Base-by-base conservation (phyloP, 2,113 vertebrate species). In the Syrmaticus mikado region DNA sequence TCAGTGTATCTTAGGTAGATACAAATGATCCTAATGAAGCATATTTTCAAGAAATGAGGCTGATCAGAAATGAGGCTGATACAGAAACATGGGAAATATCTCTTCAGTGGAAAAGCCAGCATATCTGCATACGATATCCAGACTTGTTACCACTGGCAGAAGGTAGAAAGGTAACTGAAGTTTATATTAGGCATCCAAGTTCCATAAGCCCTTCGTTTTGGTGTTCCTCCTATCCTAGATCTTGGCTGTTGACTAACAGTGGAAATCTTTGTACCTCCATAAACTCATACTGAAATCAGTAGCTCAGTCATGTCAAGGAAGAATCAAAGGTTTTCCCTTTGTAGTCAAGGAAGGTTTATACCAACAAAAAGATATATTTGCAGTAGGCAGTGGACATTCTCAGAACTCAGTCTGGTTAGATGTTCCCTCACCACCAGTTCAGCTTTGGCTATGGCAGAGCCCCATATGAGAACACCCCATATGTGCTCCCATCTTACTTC, bases 171-270 rank as follows among this genome's bases (percentile, higher is more conserved):
- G 18, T 48, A 91, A 76, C 16, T 43, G 13, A 52, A 81, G 9
- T 78, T 45, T 24, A 32, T 68, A 13, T 34, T 55, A 19, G 30
- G 12, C 62, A 75, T 61, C 20, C 16, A 3, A 34, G 11, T 74
- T 84, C 22, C 41, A 4, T 8, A 57, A 2, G 43, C 43, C 20
- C 48, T 53, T 32, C 46, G 25, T 58, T 77, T 64, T 61, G 25
- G 10, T 45, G 13, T 82, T 28, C 25, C 58, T 80, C 21, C 18
- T 40, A 45, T 70, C 45, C 28, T 48, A 64, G n/a, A 8, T 58
- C 1, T 1, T 61, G 7, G 10, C 9, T 40, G 0, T 5, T 73
- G 34, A 34, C 40, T 52, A 61, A 38, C 25, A 8, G 0, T 25
- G 34, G 19, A 64, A 4, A 60, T 46, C 43, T 79, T 79, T 24